Percentiles rank a stretch among this genome's conserved stretches.
phyloP scores from a whole-genome alignment of 2,113 vertebrate species.

The Atherinomorus stipes region DNA sequence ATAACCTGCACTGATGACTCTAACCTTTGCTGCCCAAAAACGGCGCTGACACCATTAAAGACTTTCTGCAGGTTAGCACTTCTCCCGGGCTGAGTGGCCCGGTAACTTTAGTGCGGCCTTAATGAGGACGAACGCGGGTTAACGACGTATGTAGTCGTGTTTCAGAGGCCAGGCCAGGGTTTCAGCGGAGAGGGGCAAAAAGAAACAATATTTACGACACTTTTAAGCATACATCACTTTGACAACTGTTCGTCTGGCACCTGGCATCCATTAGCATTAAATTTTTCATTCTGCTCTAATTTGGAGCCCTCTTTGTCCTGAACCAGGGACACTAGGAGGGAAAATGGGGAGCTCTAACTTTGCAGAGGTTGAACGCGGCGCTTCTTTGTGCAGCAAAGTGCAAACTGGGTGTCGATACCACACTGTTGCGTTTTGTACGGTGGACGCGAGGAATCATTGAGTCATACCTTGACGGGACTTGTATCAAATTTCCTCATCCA shows the following conservation, averaged over 20 bases:
- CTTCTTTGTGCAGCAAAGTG: conserved; percentile 55
- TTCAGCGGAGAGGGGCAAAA: conserved; percentile 68
- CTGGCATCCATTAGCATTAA: conserved; percentile 82
- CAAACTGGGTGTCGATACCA: conserved; percentile 73
- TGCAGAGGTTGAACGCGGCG: conserved; percentile 39
- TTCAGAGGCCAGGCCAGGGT: conserved; percentile 67
- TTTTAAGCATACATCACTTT: conserved; percentile 83
- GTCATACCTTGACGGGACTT: conserved; percentile 55
- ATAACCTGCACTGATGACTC: conserved; percentile 62
- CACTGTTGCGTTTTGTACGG: conserved; percentile 26
- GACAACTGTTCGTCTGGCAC: conserved; percentile 77
- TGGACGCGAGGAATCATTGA: conserved; percentile 38
- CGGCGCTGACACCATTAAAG: conserved; percentile 74
- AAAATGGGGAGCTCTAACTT: conserved; percentile 8
- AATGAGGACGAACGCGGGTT: conserved; percentile 84
- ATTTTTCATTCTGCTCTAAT: conserved; percentile 73
- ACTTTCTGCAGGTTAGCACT: conserved; percentile 76
- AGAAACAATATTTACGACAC: conserved; percentile 81
- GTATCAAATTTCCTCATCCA: conserved; percentile 53
- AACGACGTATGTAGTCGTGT: conserved; percentile 78
- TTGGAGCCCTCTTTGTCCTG: conserved; percentile 56
- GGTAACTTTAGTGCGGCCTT: conserved; percentile 79
- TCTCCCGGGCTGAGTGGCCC: conserved; percentile 64
- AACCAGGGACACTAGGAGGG: conserved; percentile 36
- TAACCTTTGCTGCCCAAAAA: conserved; percentile 62